A percentile compares a stretch with the other conserved stretches of the same genome.
These are phyloP conservation scores for Rafetus swinhoei DNA, from an alignment of 2,113 vertebrate species.

Conservation along the genomic window DNA sequence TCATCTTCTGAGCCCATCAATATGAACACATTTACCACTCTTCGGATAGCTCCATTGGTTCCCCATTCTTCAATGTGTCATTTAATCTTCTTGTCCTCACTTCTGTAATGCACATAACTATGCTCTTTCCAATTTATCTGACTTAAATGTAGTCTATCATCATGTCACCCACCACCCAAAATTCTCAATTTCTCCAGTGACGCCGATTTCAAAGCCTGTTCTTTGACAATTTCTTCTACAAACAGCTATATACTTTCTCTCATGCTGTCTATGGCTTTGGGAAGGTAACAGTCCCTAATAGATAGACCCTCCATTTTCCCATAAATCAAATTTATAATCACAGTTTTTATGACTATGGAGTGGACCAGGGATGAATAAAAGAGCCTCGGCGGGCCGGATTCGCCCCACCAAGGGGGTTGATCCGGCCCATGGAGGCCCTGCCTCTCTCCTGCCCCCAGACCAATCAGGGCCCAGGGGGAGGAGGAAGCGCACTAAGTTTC, in stretches of 20 bases:
- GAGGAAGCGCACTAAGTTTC: too few species aligned
- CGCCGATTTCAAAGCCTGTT: background rate
- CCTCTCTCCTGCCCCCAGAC: too few species aligned
- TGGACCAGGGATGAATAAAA: background rate
- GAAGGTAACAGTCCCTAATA: background rate
- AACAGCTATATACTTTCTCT: background rate
- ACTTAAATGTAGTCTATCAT: fast-evolving
- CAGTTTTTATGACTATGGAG: background rate
- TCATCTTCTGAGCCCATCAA: background rate
- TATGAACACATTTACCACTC: background rate
- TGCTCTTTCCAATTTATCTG: fast-evolving
- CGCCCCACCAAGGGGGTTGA: too few species aligned
- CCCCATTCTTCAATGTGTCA: too few species aligned
- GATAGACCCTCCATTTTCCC: background rate
- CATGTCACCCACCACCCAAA: fast-evolving
- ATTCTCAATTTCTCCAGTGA: fast-evolving
- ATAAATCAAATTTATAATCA: background rate
- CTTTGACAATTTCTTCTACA: background rate
- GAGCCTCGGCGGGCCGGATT: too few species aligned
- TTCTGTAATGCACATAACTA: fast-evolving
- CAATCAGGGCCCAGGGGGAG: too few species aligned
- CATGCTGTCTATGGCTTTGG: background rate
- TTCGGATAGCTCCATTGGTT: background rate
- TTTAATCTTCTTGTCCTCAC: background rate
- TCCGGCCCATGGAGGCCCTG: too few species aligned